Conservation (phyloP, 2,888 invertebrate genomes). For the Rotaria magnacalcarata region DNA sequence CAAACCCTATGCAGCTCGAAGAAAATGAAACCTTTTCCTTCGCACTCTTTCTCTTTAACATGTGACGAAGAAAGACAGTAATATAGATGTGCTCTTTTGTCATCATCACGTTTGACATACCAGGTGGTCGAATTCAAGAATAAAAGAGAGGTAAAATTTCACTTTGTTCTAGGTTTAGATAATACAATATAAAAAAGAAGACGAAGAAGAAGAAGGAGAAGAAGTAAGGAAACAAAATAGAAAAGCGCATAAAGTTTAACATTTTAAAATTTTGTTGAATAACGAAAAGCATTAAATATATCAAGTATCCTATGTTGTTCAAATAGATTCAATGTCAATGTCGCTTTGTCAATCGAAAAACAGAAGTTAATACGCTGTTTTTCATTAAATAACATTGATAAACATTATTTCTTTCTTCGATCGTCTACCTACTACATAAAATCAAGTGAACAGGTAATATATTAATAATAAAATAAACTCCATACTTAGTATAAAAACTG, state of each 20-base stretch:
- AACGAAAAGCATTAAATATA: not conserved
- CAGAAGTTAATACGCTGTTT: not conserved
- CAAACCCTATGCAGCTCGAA: not conserved
- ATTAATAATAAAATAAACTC: not conserved
- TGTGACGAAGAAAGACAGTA: slow-evolving; percentile 8
- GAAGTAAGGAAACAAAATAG: not conserved
- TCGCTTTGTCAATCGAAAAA: not conserved
- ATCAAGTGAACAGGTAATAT: not conserved
- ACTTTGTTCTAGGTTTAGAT: not conserved
- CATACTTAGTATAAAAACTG: not conserved
- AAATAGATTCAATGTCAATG: not conserved
- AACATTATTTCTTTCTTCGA: too few relatives aligned
- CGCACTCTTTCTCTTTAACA: not conserved
- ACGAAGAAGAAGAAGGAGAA: too few relatives aligned
- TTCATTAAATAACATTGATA: too few relatives aligned
- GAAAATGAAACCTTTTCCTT: slow-evolving; percentile 31
- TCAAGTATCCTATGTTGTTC: too few relatives aligned
- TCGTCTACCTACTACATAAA: not conserved
- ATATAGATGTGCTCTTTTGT: slow-evolving; percentile 29
- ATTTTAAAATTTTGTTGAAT: not conserved
- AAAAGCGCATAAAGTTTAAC: not conserved
- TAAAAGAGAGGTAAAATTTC: slow-evolving; percentile 6
- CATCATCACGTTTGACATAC: slow-evolving; percentile 25
- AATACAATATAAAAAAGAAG: not conserved
- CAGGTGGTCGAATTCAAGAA: slow-evolving; percentile 17